Evolutionary conservation across 1,140 invertebrate species (phyloP).

Genomic region (Alviniconcha marisindica): DNA sequence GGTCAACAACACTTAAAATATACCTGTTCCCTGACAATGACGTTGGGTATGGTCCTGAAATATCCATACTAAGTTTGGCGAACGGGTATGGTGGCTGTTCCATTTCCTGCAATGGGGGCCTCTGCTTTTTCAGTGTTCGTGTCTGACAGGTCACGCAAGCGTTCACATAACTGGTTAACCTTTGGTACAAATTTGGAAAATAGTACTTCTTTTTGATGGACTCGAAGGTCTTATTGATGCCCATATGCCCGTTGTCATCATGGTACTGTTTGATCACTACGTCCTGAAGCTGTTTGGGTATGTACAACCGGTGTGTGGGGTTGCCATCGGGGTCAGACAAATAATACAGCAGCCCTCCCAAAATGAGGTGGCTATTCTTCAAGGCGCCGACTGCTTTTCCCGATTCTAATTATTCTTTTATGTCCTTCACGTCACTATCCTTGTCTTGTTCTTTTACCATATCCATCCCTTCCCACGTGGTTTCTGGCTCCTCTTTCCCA

Average conservation of each 20-base stretch:
- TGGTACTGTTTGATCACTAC: conserved; percentile 44
- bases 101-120: conserved; percentile 44
- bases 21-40: conserved; percentile 45
- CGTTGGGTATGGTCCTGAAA: no score
- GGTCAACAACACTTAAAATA: conserved; percentile 40
- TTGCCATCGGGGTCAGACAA: conserved; percentile 40
- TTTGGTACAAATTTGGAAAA: conserved; percentile 48
- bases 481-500: not conserved
- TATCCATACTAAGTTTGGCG: no score
- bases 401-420: not conserved
- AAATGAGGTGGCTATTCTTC: conserved; percentile 27
- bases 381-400: not conserved
- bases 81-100: conserved; percentile 39
- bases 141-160: conserved; percentile 47
- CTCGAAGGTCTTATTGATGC: conserved; percentile 39
- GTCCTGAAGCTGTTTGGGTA: conserved; percentile 28
- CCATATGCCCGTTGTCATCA: conserved; percentile 42
- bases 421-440: conserved; percentile 28
- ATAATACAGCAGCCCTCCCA: conserved; percentile 41
- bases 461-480: not conserved
- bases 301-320: conserved; percentile 22
- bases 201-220: conserved; percentile 41
- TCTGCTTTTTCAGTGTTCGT: conserved; percentile 17
- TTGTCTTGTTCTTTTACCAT: conserved; percentile 37
- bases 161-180: conserved; percentile 28